These are phyloP conservation scores for Apodemus agrarius DNA, from an alignment of 2,797 vertebrate genomes.

Conservation along the genomic window DNA sequence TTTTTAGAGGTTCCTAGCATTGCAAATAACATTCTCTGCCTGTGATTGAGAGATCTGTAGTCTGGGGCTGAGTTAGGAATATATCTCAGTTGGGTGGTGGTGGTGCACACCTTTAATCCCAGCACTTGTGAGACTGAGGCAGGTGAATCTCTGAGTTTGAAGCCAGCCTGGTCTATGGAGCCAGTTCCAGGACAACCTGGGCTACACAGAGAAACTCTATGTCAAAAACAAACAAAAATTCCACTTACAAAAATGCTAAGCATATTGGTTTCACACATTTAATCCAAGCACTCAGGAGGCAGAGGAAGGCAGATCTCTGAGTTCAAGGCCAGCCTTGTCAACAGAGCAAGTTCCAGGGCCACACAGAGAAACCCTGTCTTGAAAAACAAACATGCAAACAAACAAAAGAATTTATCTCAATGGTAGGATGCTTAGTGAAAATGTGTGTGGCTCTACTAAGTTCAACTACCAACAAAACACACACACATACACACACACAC, in stretches of 20 bases:
- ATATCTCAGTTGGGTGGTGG: neutral
- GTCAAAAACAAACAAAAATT: neutral
- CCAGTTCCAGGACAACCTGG: neutral
- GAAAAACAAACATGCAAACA: neutral
- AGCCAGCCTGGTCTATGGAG: neutral
- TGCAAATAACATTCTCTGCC: constrained; percentile 7
- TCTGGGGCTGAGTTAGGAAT: neutral
- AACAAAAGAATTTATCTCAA: neutral
- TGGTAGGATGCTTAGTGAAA: neutral
- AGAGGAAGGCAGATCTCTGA: neutral
- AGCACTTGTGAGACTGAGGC: neutral
- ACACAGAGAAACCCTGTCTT: neutral
- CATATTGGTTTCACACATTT: neutral
- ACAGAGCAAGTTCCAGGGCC: neutral
- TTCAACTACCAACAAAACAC: neutral
- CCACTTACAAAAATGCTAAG: neutral
- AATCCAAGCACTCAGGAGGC: neutral
- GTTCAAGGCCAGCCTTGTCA: neutral
- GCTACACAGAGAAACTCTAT: neutral
- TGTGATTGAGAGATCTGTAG: neutral
- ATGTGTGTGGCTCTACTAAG: neutral
- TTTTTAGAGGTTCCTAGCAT: neutral
- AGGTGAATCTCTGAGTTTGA: neutral
- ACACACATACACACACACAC: too few relatives aligned
- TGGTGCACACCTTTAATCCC: neutral